phyloP scores from a whole-genome alignment of 2,113 vertebrate genomes.

The Neotragus pygmaeus region DNA sequence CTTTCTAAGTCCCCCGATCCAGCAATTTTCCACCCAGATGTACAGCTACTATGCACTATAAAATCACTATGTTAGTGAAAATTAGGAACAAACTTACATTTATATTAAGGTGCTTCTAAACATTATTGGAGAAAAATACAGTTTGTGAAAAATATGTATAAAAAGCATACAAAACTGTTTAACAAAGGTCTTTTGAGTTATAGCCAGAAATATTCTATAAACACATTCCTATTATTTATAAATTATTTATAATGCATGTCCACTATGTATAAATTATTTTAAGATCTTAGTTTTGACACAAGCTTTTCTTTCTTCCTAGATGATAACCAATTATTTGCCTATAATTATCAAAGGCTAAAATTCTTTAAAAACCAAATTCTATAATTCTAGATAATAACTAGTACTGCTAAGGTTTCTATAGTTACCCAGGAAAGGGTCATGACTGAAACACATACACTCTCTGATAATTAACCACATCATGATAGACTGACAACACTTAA shows the following conservation, averaged over 20 bases:
- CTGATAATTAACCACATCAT: conserved; percentile 80
- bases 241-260: conserved; percentile 49
- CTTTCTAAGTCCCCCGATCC: neutral
- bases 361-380: conserved; percentile 74
- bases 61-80: neutral
- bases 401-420: conserved; percentile 81
- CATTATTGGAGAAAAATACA: neutral
- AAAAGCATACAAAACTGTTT: neutral
- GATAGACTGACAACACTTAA: conserved; percentile 79
- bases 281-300: conserved; percentile 47
- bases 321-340: conserved; percentile 71
- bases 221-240: conserved; percentile 55
- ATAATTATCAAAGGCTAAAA: conserved; percentile 63
- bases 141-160: neutral
- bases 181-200: neutral
- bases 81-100: neutral
- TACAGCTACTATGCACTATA: neutral
- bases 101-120: neutral
- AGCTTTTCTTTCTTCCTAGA: conserved; percentile 66
- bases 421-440: conserved; percentile 80
- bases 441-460: conserved; percentile 71
- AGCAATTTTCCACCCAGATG: neutral
- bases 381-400: conserved; percentile 78
- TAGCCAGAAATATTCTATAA: conserved; percentile 45
- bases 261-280: conserved; percentile 50